Evolutionary conservation across 2,113 vertebrate species (phyloP).

Genomic region (Argyrosomus japonicus): DNA sequence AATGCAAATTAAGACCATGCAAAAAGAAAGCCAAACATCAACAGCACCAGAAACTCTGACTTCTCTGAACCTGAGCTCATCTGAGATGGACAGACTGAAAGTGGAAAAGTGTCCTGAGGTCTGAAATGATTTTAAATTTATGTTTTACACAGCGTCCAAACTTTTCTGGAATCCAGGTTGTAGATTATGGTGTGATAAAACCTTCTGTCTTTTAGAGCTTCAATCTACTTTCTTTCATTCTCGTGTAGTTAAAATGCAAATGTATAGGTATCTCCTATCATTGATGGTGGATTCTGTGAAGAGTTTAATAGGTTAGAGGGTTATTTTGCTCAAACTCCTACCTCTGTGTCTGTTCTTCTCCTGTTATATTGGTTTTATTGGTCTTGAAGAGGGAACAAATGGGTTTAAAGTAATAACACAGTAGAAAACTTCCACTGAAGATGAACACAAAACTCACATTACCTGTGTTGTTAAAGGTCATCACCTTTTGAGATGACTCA

Average conservation of each 20-base stretch:
- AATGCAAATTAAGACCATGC: no score
- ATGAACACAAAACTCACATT: background rate
- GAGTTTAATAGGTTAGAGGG: background rate
- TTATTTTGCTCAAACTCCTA: background rate
- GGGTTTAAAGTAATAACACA: background rate
- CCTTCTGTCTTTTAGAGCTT: background rate
- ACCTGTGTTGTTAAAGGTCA: conserved; percentile 10
- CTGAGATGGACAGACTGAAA: no score
- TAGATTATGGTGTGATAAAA: conserved; percentile 11
- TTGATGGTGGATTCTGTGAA: background rate
- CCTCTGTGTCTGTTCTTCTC: background rate
- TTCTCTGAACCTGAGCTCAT: no score
- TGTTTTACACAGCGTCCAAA: no score
- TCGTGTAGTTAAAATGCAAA: background rate
- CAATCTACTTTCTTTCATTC: conserved; percentile 16
- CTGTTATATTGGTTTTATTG: background rate
- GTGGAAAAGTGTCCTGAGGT: no score
- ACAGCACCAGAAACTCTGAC: no score
- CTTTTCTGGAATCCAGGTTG: no score
- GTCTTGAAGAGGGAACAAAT: background rate
- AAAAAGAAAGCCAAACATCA: no score
- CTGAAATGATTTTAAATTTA: no score
- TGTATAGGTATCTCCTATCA: background rate
- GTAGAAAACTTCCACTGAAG: background rate
- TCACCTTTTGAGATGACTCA: background rate